phyloP scores from a whole-genome alignment of 2,113 vertebrate species.

The Leptobrachium leishanense region DNA sequence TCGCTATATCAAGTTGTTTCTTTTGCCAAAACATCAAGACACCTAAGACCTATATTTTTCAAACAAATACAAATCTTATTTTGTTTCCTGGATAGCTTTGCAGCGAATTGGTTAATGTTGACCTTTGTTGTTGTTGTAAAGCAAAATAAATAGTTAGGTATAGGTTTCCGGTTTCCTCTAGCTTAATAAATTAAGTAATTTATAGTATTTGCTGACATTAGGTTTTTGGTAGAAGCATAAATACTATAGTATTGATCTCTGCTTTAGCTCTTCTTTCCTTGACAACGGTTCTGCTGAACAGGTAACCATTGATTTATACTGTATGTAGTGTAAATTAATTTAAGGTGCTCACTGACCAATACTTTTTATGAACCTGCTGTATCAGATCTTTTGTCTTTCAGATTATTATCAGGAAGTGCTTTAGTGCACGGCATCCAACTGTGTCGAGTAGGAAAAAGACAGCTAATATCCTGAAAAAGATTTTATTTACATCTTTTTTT shows the following conservation, averaged over 20 bases:
- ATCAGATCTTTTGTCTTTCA: constrained; percentile 7
- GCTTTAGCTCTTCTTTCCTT: constrained; percentile 23
- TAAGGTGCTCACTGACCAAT: constrained; percentile 7
- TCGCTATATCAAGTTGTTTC: too few relatives aligned
- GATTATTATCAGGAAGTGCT: too few relatives aligned
- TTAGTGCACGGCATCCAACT: too few relatives aligned
- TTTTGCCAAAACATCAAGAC: too few relatives aligned
- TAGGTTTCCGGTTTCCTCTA: constrained; percentile 13
- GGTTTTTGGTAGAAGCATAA: constrained; percentile 38
- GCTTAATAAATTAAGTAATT: constrained; percentile 33
- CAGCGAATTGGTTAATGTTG: not conserved
- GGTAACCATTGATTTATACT: constrained; percentile 31
- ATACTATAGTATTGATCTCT: constrained; percentile 39
- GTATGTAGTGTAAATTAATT: constrained; percentile 28
- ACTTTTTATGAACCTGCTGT: constrained; percentile 11
- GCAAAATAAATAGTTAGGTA: constrained; percentile 18
- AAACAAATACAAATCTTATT: too few relatives aligned
- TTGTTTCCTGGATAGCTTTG: too few relatives aligned
- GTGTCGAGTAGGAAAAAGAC: too few relatives aligned
- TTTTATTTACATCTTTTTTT: too few relatives aligned
- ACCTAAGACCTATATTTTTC: too few relatives aligned
- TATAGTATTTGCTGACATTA: constrained; percentile 39
- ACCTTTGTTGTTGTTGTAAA: not conserved
- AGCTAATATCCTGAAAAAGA: too few relatives aligned
- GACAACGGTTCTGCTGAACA: constrained; percentile 22